A percentile compares a stretch with the other conserved stretches of the same genome.
phyloP scores from a whole-genome alignment of 2,113 vertebrate species.

The Chinchilla lanigera region DNA sequence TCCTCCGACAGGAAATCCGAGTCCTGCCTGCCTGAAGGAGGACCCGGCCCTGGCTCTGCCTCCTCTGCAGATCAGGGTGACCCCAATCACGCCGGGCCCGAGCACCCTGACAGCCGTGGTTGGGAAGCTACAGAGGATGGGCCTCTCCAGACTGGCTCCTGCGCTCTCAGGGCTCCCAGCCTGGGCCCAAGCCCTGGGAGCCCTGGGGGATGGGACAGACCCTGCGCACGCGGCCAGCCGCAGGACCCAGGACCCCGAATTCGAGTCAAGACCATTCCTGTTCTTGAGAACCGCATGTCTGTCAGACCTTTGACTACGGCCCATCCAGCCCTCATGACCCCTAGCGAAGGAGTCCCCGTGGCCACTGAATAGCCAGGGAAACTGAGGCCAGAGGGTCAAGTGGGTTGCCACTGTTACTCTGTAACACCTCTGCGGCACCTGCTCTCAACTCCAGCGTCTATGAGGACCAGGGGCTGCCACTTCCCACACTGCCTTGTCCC shows the following conservation, averaged over 20 bases:
- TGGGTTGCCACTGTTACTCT: accelerated
- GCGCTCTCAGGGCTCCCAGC: accelerated
- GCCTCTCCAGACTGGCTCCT: neutral
- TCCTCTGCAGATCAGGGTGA: accelerated
- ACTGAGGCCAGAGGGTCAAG: neutral
- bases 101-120: neutral
- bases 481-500: accelerated
- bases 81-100: accelerated
- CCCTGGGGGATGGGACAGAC: accelerated
- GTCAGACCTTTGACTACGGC: accelerated
- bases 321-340: neutral
- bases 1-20: accelerated
- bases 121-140: neutral
- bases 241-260: accelerated
- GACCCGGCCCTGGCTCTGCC: neutral
- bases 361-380: neutral
- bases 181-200: no score
- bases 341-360: neutral
- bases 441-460: accelerated
- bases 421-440: accelerated
- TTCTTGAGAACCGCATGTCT: accelerated
- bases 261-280: accelerated
- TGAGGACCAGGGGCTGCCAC: accelerated
- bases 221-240: neutral
- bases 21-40: neutral